Conservation (phyloP, 2,888 invertebrate species). For the Pecten maximus region DNA sequence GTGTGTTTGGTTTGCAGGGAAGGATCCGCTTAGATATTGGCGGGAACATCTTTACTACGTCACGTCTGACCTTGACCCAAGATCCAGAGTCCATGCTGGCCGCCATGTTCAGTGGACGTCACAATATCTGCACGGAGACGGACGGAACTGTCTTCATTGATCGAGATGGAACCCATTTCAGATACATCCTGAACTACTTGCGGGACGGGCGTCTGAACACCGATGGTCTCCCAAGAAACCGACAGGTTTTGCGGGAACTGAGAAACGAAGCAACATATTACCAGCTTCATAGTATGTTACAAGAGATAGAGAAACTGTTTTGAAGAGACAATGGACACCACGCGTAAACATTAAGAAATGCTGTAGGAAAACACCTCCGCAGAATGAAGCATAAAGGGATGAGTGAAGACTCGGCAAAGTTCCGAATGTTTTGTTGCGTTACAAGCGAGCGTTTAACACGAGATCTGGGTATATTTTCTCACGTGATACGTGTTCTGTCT, state of each 20-base stretch:
- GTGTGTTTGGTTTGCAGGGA: conserved; percentile 66
- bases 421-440: background rate
- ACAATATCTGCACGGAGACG: conserved; percentile 72
- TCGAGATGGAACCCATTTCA: conserved; percentile 78
- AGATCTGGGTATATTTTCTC: background rate
- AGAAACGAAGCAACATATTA: conserved; percentile 77
- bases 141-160: conserved; percentile 79
- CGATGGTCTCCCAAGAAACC: conserved; percentile 74
- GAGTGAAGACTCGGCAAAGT: background rate
- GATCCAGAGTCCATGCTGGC: conserved; percentile 79
- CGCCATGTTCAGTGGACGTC: conserved; percentile 79
- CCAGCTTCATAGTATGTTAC: conserved; percentile 76
- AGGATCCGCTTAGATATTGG: conserved; percentile 78
- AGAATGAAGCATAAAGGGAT: background rate
- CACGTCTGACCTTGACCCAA: conserved; percentile 75
- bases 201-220: conserved; percentile 76
- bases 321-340: background rate
- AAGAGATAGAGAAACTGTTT: conserved; percentile 75
- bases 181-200: conserved; percentile 80
- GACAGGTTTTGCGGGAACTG: conserved; percentile 75
- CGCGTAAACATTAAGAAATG: background rate
- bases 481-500: background rate
- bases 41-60: conserved; percentile 77
- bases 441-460: background rate
- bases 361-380: background rate